phyloP scores from a whole-genome alignment of 2,113 vertebrate genomes.

The Proterorhinus semilunaris region DNA sequence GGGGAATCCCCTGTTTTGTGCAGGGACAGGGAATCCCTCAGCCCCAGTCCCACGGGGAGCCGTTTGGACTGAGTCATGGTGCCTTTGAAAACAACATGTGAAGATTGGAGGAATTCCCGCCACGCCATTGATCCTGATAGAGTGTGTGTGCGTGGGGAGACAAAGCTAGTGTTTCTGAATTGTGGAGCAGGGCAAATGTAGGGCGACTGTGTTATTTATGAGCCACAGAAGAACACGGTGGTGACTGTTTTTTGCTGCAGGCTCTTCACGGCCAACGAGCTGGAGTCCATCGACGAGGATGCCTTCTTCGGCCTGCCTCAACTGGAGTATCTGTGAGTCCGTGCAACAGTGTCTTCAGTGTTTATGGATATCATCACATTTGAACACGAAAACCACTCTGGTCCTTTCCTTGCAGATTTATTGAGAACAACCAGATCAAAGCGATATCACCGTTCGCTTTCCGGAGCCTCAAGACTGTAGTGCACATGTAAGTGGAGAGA shows the following conservation, averaged over 20 bases:
- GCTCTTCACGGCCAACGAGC: conserved; percentile 94
- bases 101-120: conserved; percentile 16
- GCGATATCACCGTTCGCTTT: conserved; percentile 94
- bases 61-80: conserved; percentile 26
- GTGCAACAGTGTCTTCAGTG: background rate
- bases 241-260: conserved; percentile 62
- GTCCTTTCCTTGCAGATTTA: conserved; percentile 84
- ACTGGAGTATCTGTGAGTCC: conserved; percentile 97
- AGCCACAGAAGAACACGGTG: background rate
- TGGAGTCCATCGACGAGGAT: conserved; percentile 92
- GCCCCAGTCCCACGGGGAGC: conserved; percentile 15
- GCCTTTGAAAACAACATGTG: conserved; percentile 27
- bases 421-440: conserved; percentile 97
- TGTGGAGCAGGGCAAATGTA: background rate
- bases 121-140: conserved; percentile 5
- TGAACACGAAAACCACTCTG: background rate
- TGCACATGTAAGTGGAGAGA: conserved; percentile 92
- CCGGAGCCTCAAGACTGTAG: conserved; percentile 92
- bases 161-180: background rate
- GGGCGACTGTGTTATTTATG: background rate
- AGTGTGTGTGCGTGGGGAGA: background rate
- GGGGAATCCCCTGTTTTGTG: conserved; percentile 39
- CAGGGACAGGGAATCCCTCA: conserved; percentile 41
- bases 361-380: background rate
- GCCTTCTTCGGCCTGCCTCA: conserved; percentile 96